Evolutionary conservation across 2,113 vertebrate genomes (phyloP), one percentile per base, ranked within the genome.

Genomic region (Crotalus viridis): DNA sequence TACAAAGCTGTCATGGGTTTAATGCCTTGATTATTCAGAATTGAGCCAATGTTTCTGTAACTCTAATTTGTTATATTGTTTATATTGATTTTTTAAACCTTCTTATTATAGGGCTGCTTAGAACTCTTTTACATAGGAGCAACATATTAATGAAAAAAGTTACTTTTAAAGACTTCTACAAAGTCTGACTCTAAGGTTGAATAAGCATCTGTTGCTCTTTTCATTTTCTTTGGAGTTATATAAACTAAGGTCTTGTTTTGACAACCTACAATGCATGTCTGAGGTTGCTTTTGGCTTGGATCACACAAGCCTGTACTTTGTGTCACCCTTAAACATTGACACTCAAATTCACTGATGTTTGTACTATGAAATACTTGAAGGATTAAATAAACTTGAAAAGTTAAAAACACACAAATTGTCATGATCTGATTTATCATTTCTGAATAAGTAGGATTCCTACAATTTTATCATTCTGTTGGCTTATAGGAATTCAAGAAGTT

Each of bases 121-220:
- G 17, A 81, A 43, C 74, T 21, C 17, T 81, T 57, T 57, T 9
- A 43, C 33, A 9, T 81, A 81, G 74, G 33, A 81, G 7, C 33
- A 81, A 43, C 7, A 3, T 43, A 43, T 81, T 22, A 43, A 17
- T 9, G 17, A 39, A 81, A 81, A 43, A 81, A 9, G 1, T 81
- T 81, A 43, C 17, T 81, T 81, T 81, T 39, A 43, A 81, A 94
- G 57, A 43, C 59, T 61, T 90, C 26, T 64, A 94, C 94, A 95
- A 91, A 33, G 43, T 51, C 52, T 46, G 56, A 33, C 54, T 46
- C 0, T 1, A 85, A 33, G 85, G 10, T 74, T 81, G 74, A 81
- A n/a, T 55, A 52, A 64, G 28, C 48, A 81, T 81, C 57, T 69
- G 85, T 51, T 92, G 17, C n/a, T 87, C 21, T 28, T 57, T 57